Evolutionary conservation across 2,113 vertebrate species (phyloP), one percentile per base, ranked within the genome.

Genomic region (Tylochromis polylepis): DNA sequence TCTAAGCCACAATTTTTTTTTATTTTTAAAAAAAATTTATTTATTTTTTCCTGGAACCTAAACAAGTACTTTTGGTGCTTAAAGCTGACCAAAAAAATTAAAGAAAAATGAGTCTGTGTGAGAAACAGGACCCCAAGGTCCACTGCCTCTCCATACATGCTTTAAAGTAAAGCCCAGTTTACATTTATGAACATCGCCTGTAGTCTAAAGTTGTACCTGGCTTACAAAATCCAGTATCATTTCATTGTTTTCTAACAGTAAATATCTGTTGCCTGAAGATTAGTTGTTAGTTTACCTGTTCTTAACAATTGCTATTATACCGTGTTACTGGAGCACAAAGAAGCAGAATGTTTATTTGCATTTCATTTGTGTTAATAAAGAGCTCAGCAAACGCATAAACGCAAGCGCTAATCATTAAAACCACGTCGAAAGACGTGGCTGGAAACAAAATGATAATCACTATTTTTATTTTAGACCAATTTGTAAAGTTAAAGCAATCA

Each of bases 401-500:
- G n/a, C 70, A 65, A 58, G 24, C 62, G 49, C 51, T 51, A 86
- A 84, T 87, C 18, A 0, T 81, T 82, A 65, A 67, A 70, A 84
- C 75, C 58, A 72, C 65, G 70, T 34, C 10, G 14, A 85, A 94
- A 91, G 91, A 94, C 94, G 93, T 93, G 92, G 15, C 72, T 82
- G 75, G 29, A 86, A 85, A 84, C 85, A 81, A 85, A 77, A 83
- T 75, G 85, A 93, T 95, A 90, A 92, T 94, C 89, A 86, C 86
- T 70, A 22, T 87, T 85, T 90, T 82, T 79, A 5, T 87, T 91
- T 87, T 78, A 86, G 60, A 82, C 53, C 29, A 89, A 79, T 86
- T 90, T 89, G 9, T 89, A 84, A 77, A 81, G 77, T 85, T 80
- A 46, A 91, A 93, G 88, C 86, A 94, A 94, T 94, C 89, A 88